These are phyloP conservation scores for Drosophila grimshawi DNA, from an alignment of 1,140 invertebrate genomes.

Conservation along the genomic window DNA sequence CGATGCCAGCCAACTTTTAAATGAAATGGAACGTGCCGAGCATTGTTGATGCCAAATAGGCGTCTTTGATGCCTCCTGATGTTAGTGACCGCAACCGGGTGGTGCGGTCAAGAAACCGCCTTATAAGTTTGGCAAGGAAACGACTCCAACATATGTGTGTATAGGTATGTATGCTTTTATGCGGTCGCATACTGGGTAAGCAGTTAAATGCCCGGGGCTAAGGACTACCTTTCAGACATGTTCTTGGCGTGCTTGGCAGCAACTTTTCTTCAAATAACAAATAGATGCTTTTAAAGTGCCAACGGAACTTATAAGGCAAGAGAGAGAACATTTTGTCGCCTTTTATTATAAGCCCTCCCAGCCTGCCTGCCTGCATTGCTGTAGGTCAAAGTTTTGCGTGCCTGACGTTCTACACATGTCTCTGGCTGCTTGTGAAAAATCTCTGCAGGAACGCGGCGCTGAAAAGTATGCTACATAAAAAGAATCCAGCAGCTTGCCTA, in stretches of 20 bases:
- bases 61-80: not conserved
- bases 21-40: constrained; percentile 65
- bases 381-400: constrained; percentile 45
- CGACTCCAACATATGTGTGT: constrained; percentile 3
- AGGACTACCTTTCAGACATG: constrained; percentile 19
- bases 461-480: constrained; percentile 49
- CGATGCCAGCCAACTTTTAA: constrained; percentile 61
- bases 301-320: constrained; percentile 53
- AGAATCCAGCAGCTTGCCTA: constrained; percentile 39
- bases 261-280: constrained; percentile 47
- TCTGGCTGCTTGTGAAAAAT: constrained; percentile 46
- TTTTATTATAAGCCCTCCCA: constrained; percentile 37
- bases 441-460: constrained; percentile 44
- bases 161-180: constrained; percentile 20
- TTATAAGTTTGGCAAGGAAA: constrained; percentile 32
- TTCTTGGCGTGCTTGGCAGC: not conserved
- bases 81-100: constrained; percentile 38
- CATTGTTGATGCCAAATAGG: constrained; percentile 37
- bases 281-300: constrained; percentile 54
- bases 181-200: constrained; percentile 28
- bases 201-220: constrained; percentile 23
- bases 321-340: constrained; percentile 68
- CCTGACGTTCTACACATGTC: constrained; percentile 40
- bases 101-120: constrained; percentile 35
- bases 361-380: constrained; percentile 8